Conservation (phyloP, 2,113 vertebrate genomes). For the Xenopus borealis region DNA sequence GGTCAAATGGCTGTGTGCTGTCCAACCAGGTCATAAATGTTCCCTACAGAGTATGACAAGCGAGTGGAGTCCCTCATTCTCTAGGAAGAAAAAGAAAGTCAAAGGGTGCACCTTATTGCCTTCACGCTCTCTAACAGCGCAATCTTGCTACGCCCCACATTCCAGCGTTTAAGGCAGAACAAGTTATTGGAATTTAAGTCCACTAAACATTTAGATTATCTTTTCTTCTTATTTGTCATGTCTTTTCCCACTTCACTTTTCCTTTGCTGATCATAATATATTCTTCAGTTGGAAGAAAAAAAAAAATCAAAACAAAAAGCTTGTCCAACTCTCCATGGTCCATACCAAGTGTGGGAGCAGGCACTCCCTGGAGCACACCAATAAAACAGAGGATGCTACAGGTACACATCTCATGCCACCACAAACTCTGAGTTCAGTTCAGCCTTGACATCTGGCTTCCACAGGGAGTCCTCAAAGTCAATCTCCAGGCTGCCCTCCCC, state of each 20-base stretch:
- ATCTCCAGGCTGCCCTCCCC: slow-evolving; percentile 87
- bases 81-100: neutral
- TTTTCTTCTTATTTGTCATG: neutral
- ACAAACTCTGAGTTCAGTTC: slow-evolving; percentile 94
- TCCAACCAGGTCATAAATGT: slow-evolving; percentile 15
- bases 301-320: neutral
- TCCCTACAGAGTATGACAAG: slow-evolving; percentile 8
- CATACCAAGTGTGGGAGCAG: neutral
- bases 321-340: slow-evolving; percentile 5
- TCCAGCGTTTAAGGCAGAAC: slow-evolving; percentile 37
- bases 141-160: slow-evolving; percentile 21
- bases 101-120: slow-evolving; percentile 28
- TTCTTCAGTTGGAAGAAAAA: neutral
- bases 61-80: neutral
- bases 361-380: neutral
- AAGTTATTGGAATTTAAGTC: slow-evolving; percentile 16
- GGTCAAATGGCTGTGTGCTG: neutral
- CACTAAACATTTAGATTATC: neutral
- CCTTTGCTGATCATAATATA: slow-evolving; percentile 12
- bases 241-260: slow-evolving; percentile 4
- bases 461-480: slow-evolving; percentile 94
- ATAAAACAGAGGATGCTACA: slow-evolving; percentile 10
- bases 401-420: slow-evolving; percentile 75
- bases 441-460: slow-evolving; percentile 95
- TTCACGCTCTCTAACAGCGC: slow-evolving; percentile 26